These are phyloP conservation scores for Octodon degus DNA, from an alignment of 2,113 vertebrate genomes.

Conservation along the genomic window DNA sequence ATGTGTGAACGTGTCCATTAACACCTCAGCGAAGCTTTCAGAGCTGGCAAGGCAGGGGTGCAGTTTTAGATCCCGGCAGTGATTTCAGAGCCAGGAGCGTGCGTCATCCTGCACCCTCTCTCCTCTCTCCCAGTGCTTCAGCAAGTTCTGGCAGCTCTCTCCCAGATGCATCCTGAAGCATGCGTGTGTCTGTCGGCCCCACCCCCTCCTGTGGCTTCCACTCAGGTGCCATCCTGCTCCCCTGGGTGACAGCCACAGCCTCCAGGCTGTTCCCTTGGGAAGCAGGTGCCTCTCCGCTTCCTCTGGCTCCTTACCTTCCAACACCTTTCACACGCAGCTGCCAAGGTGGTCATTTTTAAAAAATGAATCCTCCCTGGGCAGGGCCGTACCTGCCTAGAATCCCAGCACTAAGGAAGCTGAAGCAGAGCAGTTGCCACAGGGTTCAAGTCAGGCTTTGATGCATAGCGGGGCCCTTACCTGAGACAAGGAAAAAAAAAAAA, in stretches of 20 bases:
- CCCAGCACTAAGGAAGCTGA: background rate
- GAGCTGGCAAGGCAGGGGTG: background rate
- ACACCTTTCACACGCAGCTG: background rate
- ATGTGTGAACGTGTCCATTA: background rate
- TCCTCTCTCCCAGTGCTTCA: background rate
- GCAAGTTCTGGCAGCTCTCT: background rate
- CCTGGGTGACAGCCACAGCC: background rate
- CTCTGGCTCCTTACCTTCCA: background rate
- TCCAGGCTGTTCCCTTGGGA: background rate
- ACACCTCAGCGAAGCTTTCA: background rate
- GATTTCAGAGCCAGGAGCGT: background rate
- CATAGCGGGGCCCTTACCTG: background rate
- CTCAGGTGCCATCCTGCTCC: background rate
- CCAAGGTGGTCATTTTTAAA: background rate
- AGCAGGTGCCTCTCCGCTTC: background rate
- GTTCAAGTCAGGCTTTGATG: background rate
- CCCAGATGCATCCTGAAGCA: accelerated
- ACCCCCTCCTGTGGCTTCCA: accelerated
- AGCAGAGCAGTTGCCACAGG: background rate
- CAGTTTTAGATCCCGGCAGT: background rate
- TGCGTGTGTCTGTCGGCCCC: no score
- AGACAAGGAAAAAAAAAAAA: background rate
- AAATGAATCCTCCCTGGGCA: background rate
- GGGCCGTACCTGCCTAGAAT: background rate
- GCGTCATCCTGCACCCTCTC: background rate